Conservation (phyloP, 2,888 invertebrate genomes). For the Ommatoiulus sabulosus region DNA sequence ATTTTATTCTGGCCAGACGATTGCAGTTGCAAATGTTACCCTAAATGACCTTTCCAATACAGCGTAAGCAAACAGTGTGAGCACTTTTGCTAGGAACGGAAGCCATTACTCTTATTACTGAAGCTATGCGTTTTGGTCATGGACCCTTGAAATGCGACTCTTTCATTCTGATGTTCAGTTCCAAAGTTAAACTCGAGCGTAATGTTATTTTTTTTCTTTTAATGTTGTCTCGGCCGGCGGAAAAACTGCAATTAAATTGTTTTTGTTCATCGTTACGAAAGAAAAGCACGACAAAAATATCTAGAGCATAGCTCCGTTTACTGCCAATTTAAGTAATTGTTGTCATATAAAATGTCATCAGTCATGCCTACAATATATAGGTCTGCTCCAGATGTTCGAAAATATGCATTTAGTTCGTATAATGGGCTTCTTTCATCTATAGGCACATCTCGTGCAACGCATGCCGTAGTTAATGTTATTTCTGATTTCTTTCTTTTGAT, state of each 20-base stretch:
- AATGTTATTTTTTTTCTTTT: neutral
- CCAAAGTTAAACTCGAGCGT: too few species aligned
- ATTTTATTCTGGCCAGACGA: constrained; percentile 3
- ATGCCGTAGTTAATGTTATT: neutral
- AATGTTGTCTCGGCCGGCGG: neutral
- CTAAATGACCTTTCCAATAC: neutral
- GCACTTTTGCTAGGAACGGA: neutral
- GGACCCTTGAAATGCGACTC: neutral
- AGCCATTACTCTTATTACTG: neutral
- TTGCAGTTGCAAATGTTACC: neutral
- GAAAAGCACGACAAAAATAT: too few species aligned
- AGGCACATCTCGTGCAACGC: neutral
- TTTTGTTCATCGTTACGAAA: too few species aligned
- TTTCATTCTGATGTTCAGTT: neutral
- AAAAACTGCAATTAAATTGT: too few species aligned
- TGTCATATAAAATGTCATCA: neutral
- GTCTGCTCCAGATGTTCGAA: too few species aligned
- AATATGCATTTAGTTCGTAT: too few species aligned
- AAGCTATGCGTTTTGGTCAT: neutral
- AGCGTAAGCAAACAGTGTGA: neutral
- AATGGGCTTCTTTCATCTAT: neutral
- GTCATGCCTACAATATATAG: too few species aligned
- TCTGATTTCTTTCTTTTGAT: neutral
- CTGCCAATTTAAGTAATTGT: too few species aligned
- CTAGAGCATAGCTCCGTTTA: too few species aligned